Evolutionary conservation across 1,140 invertebrate species (phyloP).

Genomic region (Lepidostoma basale): DNA sequence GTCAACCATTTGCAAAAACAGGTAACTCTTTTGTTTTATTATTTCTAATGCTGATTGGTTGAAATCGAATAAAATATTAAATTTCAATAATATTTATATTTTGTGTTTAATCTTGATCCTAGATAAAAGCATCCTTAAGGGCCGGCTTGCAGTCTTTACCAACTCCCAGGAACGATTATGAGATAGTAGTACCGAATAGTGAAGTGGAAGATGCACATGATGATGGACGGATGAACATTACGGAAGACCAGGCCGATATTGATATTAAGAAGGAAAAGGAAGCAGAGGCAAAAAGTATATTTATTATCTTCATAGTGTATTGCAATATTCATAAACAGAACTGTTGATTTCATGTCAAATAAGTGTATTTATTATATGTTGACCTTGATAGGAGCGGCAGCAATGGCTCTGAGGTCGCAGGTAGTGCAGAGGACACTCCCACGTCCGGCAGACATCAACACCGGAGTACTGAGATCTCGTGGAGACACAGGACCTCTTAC

Average conservation of each 20-base stretch:
- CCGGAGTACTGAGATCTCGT: constrained; percentile 75
- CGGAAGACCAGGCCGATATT: constrained; percentile 90
- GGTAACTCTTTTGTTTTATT: constrained; percentile 48
- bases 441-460: constrained; percentile 86
- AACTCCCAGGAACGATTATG: constrained; percentile 94
- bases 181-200: constrained; percentile 94
- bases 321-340: background rate
- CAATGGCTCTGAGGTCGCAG: constrained; percentile 82
- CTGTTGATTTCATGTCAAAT: background rate
- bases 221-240: constrained; percentile 52
- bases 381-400: constrained; percentile 56
- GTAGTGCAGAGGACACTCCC: constrained; percentile 90
- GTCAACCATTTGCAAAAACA: constrained; percentile 71
- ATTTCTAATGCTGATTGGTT: constrained; percentile 5
- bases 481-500: constrained; percentile 76
- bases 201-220: constrained; percentile 68
- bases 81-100: background rate
- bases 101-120: constrained; percentile 23
- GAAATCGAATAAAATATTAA: constrained; percentile 11
- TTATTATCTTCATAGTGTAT: background rate
- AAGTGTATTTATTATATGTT: background rate
- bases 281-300: constrained; percentile 65
- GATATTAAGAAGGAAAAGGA: constrained; percentile 74
- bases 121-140: constrained; percentile 75
- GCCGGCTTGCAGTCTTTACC: constrained; percentile 82